phyloP scores from a whole-genome alignment of 2,797 vertebrate genomes.

The Macropus fuliginosus region DNA sequence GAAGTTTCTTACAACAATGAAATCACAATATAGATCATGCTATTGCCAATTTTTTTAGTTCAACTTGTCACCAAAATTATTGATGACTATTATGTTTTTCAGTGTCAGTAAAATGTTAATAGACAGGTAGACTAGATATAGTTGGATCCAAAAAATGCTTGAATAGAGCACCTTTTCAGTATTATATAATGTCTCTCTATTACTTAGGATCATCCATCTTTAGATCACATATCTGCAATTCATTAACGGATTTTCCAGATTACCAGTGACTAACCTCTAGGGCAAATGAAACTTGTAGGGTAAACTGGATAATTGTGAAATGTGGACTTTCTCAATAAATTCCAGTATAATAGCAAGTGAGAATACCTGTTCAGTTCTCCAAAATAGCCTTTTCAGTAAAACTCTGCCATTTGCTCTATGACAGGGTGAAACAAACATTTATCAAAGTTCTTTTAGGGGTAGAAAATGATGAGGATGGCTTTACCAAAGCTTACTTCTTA shows the following conservation, averaged over 20 bases:
- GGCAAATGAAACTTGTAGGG: neutral
- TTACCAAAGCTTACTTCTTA: too few relatives aligned
- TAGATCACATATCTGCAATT: neutral
- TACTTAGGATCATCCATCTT: conserved; percentile 37
- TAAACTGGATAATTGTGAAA: conserved; percentile 13
- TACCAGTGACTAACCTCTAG: conserved; percentile 30
- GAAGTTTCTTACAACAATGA: neutral
- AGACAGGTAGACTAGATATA: conserved; percentile 34
- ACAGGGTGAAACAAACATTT: neutral
- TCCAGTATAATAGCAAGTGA: neutral
- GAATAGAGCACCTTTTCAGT: conserved; percentile 1
- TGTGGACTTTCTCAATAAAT: conserved; percentile 34
- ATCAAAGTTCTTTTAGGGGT: neutral
- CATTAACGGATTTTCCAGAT: neutral
- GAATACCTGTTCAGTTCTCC: neutral
- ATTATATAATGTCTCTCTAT: neutral
- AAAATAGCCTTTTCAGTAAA: conserved; percentile 32
- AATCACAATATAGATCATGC: neutral
- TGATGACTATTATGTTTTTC: conserved; percentile 1
- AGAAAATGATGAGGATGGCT: neutral
- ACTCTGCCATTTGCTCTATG: conserved; percentile 7
- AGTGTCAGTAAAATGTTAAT: conserved; percentile 48
- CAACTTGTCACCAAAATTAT: neutral
- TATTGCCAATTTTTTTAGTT: neutral
- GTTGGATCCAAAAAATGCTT: neutral